These are phyloP conservation scores for Ophiodon elongatus DNA, from an alignment of 2,113 vertebrate species.

Conservation along the genomic window DNA sequence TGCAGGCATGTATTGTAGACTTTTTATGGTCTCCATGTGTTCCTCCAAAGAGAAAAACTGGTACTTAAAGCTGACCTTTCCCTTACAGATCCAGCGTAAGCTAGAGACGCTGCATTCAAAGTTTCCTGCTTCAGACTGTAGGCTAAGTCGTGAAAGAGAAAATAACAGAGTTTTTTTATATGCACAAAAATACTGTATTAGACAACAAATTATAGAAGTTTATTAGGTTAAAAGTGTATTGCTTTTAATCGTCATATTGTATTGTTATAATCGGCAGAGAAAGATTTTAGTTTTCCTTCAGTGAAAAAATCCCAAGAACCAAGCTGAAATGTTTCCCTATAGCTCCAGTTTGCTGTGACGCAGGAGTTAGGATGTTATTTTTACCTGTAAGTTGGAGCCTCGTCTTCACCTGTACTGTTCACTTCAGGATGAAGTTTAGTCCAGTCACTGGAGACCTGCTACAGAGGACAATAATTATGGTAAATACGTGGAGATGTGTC, in stretches of 20 bases:
- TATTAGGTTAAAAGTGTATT: neutral
- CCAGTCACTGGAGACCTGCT: constrained; percentile 28
- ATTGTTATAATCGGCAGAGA: too few relatives aligned
- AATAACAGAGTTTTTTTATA: neutral
- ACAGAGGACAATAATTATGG: neutral
- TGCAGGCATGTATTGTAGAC: constrained; percentile 35
- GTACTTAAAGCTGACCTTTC: constrained; percentile 30
- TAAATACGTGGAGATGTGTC: neutral
- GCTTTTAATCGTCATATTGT: neutral
- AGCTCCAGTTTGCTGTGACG: neutral
- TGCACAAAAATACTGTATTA: too few relatives aligned
- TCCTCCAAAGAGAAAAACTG: constrained; percentile 33
- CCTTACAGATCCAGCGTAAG: constrained; percentile 47
- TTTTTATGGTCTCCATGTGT: constrained; percentile 14
- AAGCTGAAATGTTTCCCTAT: neutral
- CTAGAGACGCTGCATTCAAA: constrained; percentile 53
- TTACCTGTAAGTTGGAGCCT: constrained; percentile 38
- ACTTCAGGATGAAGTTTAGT: constrained; percentile 41
- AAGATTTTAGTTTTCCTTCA: too few relatives aligned
- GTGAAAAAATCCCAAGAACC: neutral
- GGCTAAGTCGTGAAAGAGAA: neutral
- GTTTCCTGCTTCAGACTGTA: constrained; percentile 44
- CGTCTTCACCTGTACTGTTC: fast-evolving
- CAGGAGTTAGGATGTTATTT: neutral
- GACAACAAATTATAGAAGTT: too few relatives aligned